Conservation (phyloP, 2,888 invertebrate species). For the Scaptomyza caliginosa region DNA sequence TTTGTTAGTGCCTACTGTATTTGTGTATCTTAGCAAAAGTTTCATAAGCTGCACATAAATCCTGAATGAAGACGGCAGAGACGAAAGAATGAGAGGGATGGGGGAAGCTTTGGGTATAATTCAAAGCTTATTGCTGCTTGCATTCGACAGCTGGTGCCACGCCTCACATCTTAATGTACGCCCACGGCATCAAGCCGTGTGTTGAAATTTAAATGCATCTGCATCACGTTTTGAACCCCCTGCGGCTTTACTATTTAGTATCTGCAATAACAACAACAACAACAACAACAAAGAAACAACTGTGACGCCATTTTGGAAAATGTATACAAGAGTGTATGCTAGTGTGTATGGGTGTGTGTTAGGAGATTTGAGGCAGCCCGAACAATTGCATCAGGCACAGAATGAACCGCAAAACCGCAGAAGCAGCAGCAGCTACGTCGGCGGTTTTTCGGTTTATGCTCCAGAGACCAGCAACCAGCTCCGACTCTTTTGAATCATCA, state of each 20-base stretch:
- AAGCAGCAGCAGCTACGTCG: constrained; percentile 45
- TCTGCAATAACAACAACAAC: constrained; percentile 36
- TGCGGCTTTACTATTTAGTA: constrained; percentile 67
- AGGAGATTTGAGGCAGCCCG: constrained; percentile 46
- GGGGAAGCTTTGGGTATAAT: constrained; percentile 14
- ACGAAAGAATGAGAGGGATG: neutral
- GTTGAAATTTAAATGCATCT: constrained; percentile 46
- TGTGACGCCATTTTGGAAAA: constrained; percentile 73
- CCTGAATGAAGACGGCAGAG: constrained; percentile 40
- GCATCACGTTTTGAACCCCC: constrained; percentile 63
- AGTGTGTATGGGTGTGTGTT: constrained; percentile 13
- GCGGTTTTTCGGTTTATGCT: constrained; percentile 67
- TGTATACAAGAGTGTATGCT: constrained; percentile 17
- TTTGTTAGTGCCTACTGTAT: constrained; percentile 3
- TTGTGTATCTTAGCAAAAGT: constrained; percentile 49
- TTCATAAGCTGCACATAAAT: constrained; percentile 58
- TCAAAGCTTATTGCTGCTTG: constrained; percentile 37
- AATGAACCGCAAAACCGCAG: constrained; percentile 75
- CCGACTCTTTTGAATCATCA: constrained; percentile 61
- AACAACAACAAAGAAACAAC: constrained; percentile 7
- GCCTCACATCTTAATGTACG: constrained; percentile 37
- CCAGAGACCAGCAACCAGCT: constrained; percentile 48
- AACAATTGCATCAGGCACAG: constrained; percentile 74
- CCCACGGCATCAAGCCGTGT: constrained; percentile 29
- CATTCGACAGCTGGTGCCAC: constrained; percentile 47